Base-by-base conservation (phyloP, 2,797 vertebrate genomes). In the Ficedula albicollis region DNA sequence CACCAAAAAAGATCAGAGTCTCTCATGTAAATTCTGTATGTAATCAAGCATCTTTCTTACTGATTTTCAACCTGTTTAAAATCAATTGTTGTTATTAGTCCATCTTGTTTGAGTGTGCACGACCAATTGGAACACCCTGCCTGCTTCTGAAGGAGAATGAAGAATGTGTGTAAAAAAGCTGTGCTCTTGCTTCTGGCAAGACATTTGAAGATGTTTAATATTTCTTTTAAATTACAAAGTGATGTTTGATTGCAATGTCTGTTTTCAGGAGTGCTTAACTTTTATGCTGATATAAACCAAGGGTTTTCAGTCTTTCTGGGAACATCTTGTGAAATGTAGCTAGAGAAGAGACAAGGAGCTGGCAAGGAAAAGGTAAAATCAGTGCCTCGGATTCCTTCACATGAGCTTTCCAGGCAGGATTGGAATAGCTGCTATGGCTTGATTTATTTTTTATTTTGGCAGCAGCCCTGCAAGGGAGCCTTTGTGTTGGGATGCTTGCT, bases 391-490 rank as follows among this genome's bases (percentile, higher is more conserved):
- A 68, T 44, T 51, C 75, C 79, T 95, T 75, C 83, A 73, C 0
- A 0, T 73, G 92, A 78, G 78, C 68, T 96, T 95, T 95, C 89
- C 85, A 90, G 67, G 75, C 49, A 84, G 56, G 23, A 64, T 76
- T 72, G 88, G 83, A 96, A 78, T 64, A 64, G 77, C 46, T 70
- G n/a, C 51, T 92, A 43, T 15, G n/a, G 39, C 34, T 91, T 63
- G 59, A 74, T 95, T 92, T 93, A 41, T 59, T 62, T 90, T 85
- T 84, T 89, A 87, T 93, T 95, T 90, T 84, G 74, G 79, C 54
- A 84, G 63, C 66, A 75, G 70, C 64, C 43, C 80, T 81, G 54
- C 52, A 46, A 94, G 60, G 72, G 54, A 94, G 75, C 64, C 55
- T 92, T 95, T 97, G 90, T 94, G 79, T 46, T 81, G 85, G 80